phyloP scores from a whole-genome alignment of 2,888 invertebrate species.

The Helicoverpa assulta region DNA sequence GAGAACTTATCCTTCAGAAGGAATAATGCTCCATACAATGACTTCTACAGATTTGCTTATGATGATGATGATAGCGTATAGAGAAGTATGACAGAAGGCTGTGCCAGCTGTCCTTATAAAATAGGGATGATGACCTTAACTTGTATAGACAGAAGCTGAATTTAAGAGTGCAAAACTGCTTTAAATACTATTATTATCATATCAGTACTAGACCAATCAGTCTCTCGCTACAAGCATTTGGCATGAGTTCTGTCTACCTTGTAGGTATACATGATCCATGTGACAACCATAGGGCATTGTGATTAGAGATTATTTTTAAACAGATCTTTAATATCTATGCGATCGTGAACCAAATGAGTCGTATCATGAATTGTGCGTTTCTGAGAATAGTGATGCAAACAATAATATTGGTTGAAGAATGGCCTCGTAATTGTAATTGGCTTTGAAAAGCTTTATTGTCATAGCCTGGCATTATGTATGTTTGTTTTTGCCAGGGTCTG shows the following conservation, averaged over 20 bases:
- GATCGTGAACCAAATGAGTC: conserved; percentile 10
- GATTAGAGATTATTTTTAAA: conserved; percentile 37
- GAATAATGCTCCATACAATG: background rate
- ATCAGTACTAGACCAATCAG: conserved; percentile 14
- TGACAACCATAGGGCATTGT: conserved; percentile 13
- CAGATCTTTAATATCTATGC: background rate
- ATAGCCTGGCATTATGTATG: background rate
- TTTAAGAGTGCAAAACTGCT: conserved; percentile 19
- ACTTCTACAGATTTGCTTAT: too few relatives aligned
- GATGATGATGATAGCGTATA: too few relatives aligned
- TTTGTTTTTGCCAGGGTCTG: background rate
- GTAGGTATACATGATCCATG: conserved; percentile 18
- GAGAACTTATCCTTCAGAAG: background rate
- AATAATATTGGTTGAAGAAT: background rate
- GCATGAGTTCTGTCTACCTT: conserved; percentile 29
- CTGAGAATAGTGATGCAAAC: background rate
- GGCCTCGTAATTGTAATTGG: background rate
- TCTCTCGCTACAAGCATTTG: conserved; percentile 42
- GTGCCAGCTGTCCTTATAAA: too few relatives aligned
- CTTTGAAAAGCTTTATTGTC: background rate
- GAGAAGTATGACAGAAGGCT: too few relatives aligned
- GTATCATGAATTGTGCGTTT: conserved; percentile 10
- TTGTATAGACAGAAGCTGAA: too few relatives aligned
- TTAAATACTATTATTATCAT: conserved; percentile 30
- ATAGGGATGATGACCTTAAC: too few relatives aligned